phyloP scores from a whole-genome alignment of 2,888 invertebrate genomes.

The Diachrysia chrysitis region DNA sequence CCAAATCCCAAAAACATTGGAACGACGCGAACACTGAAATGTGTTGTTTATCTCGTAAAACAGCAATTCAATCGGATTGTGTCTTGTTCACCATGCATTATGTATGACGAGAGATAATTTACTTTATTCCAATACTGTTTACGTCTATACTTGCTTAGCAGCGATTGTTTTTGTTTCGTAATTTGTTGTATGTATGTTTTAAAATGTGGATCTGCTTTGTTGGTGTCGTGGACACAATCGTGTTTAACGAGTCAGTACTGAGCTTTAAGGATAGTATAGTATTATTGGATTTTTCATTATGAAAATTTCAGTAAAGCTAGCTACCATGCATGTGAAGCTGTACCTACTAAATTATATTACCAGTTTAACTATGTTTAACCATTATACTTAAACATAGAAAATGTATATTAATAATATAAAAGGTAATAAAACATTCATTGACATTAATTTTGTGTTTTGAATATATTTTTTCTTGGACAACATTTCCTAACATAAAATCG shows the following conservation, averaged over 20 bases:
- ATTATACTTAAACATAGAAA: too few species aligned
- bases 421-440: too few species aligned
- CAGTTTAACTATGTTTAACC: too few species aligned
- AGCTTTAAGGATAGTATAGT: background rate
- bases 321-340: background rate
- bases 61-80: slow-evolving; percentile 48
- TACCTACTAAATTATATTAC: too few species aligned
- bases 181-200: slow-evolving; percentile 10
- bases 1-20: slow-evolving; percentile 6
- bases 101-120: slow-evolving; percentile 52
- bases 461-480: too few species aligned
- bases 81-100: slow-evolving; percentile 43
- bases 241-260: background rate
- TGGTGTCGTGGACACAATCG: background rate
- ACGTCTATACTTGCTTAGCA: slow-evolving; percentile 20
- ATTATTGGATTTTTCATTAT: background rate
- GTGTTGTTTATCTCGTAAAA: slow-evolving; percentile 55
- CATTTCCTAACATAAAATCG: background rate
- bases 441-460: too few species aligned
- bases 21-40: slow-evolving; percentile 14
- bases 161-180: slow-evolving; percentile 26
- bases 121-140: slow-evolving; percentile 24
- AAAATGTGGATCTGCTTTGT: background rate
- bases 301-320: background rate
- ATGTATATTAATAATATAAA: too few species aligned